These are phyloP conservation scores for Protobothrops flavoviridis DNA, from an alignment of 2,113 vertebrate species.

Conservation along the genomic window DNA sequence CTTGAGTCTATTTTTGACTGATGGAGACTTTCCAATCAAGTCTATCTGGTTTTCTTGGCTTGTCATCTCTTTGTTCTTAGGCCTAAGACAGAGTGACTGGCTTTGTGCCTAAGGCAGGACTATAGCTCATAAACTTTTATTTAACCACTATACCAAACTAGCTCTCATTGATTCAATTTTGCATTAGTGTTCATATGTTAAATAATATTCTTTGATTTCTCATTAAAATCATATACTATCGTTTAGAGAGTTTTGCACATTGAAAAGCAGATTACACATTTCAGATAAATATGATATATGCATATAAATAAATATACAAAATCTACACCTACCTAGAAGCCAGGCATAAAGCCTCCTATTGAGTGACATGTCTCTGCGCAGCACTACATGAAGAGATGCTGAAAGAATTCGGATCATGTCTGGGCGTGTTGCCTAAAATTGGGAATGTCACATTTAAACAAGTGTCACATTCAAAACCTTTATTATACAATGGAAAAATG, in stretches of 20 bases:
- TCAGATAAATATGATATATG: neutral
- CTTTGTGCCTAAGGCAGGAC: neutral
- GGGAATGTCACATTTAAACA: neutral
- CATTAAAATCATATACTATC: neutral
- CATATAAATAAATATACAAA: neutral
- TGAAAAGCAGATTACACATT: neutral
- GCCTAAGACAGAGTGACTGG: neutral
- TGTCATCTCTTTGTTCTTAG: neutral
- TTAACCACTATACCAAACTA: neutral
- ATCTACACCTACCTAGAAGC: conserved; percentile 85
- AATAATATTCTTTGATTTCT: neutral
- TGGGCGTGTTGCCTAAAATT: conserved; percentile 86
- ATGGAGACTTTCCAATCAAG: neutral
- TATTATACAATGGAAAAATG: neutral
- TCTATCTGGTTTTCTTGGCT: neutral
- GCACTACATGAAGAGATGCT: conserved; percentile 94
- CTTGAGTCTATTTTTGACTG: neutral
- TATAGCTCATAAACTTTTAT: neutral
- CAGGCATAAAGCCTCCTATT: conserved; percentile 98
- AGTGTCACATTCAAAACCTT: neutral
- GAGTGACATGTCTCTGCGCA: conserved; percentile 98
- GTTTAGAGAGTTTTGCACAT: neutral
- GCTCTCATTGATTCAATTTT: neutral
- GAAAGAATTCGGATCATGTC: conserved; percentile 98
- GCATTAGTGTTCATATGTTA: neutral